phyloP scores from a whole-genome alignment of 2,888 invertebrate species.

The Parnassius apollo region DNA sequence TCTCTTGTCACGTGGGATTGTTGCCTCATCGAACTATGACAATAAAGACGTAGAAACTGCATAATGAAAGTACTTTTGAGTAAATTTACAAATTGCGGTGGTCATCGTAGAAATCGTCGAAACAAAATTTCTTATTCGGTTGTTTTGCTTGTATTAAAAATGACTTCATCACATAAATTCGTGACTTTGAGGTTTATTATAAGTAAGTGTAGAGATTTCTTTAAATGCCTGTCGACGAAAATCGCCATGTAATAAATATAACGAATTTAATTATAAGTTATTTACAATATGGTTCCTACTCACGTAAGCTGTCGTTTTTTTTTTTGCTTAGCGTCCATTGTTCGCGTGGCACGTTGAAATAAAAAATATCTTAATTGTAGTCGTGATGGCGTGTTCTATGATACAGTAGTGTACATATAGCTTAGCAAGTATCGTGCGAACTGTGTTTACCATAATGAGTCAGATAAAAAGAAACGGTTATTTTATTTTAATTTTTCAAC shows the following conservation, averaged over 20 bases:
- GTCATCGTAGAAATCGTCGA: no score
- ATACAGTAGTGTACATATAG: conserved; percentile 64
- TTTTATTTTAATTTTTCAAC: conserved; percentile 28
- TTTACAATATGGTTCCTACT: conserved; percentile 32
- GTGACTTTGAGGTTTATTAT: no score
- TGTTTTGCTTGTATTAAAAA: no score
- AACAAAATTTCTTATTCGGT: no score
- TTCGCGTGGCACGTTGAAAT: conserved; percentile 70
- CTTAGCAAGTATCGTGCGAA: conserved; percentile 61
- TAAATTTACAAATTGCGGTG: no score
- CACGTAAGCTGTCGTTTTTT: conserved; percentile 38
- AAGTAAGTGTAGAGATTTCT: no score
- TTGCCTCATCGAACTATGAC: no score
- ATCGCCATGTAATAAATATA: conserved; percentile 37
- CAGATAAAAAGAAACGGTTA: conserved; percentile 46
- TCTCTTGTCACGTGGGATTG: no score
- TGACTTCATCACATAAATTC: no score
- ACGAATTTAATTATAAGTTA: conserved; percentile 38
- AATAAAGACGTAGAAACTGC: no score
- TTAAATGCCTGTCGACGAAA: conserved; percentile 10
- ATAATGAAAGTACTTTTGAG: no score
- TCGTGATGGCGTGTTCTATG: conserved; percentile 68
- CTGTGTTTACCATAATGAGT: conserved; percentile 71
- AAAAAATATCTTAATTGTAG: conserved; percentile 75
- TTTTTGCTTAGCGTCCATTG: conserved; percentile 40